phyloP scores from a whole-genome alignment of 2,888 invertebrate species.

The Ophraella communa region DNA sequence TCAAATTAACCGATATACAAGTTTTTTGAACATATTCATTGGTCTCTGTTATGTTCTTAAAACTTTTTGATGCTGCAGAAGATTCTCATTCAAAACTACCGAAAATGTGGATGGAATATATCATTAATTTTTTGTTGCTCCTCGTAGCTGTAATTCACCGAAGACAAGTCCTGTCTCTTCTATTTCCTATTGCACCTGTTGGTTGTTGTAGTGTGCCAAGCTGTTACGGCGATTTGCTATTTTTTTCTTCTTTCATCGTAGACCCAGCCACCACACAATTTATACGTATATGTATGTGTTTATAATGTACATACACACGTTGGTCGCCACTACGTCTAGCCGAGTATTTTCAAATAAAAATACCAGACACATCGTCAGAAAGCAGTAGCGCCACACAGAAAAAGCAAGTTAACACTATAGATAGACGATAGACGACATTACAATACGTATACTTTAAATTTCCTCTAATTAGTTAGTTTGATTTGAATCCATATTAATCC shows the following conservation, averaged over 20 bases:
- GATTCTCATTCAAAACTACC: too few relatives aligned
- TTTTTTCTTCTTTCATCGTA: slow-evolving; percentile 2
- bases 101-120: too few relatives aligned
- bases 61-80: too few relatives aligned
- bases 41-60: too few relatives aligned
- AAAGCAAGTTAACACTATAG: too few relatives aligned
- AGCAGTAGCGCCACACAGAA: slow-evolving; percentile 1
- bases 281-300: background rate
- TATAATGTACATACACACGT: slow-evolving; percentile 1
- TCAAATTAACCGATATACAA: too few relatives aligned
- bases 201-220: background rate
- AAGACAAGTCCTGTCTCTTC: slow-evolving; percentile 9
- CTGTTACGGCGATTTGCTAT: slow-evolving; percentile 2
- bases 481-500: too few relatives aligned
- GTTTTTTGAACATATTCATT: too few relatives aligned
- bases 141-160: background rate
- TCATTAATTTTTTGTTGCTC: background rate
- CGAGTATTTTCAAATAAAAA: slow-evolving; percentile 38
- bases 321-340: slow-evolving; percentile 36
- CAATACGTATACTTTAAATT: too few relatives aligned
- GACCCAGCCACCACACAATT: slow-evolving; percentile 13
- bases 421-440: too few relatives aligned
- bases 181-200: slow-evolving; percentile 25
- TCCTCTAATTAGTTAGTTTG: too few relatives aligned
- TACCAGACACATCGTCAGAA: slow-evolving; percentile 29